Evolutionary conservation across 2,888 invertebrate genomes (phyloP).

Genomic region (Pandemis heparana): DNA sequence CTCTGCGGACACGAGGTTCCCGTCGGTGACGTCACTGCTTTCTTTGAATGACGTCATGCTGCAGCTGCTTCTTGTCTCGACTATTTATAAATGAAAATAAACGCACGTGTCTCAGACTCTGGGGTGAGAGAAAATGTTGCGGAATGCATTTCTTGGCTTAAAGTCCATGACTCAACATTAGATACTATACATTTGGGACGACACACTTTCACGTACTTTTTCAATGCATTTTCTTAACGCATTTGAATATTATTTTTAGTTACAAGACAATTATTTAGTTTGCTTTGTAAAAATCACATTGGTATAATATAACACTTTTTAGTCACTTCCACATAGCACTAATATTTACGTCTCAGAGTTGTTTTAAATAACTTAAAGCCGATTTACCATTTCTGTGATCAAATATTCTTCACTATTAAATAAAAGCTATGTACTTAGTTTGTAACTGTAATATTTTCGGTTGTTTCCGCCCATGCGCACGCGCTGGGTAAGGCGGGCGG

Average conservation of each 20-base stretch:
- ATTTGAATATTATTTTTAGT: background rate
- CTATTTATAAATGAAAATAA: slow-evolving; percentile 81
- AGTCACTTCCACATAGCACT: slow-evolving; percentile 15
- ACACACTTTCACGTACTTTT: background rate
- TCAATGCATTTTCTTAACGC: background rate
- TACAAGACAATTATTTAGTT: background rate
- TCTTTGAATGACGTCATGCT: slow-evolving; percentile 75
- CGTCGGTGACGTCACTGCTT: slow-evolving; percentile 66
- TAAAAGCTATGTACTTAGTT: background rate
- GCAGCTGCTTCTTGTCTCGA: slow-evolving; percentile 60
- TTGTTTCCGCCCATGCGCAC: slow-evolving; percentile 68
- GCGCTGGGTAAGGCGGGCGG: slow-evolving; percentile 78
- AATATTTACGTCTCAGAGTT: background rate
- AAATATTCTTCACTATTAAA: background rate
- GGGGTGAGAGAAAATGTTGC: slow-evolving; percentile 59
- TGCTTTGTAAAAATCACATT: background rate
- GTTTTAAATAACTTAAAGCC: background rate
- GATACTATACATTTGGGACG: background rate
- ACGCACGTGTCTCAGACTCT: slow-evolving; percentile 69
- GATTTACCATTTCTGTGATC: background rate
- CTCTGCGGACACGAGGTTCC: slow-evolving; percentile 51
- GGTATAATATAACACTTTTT: background rate
- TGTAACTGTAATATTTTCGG: background rate
- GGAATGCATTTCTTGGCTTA: slow-evolving; percentile 71
- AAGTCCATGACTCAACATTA: slow-evolving; percentile 13